Evolutionary conservation across 2,888 invertebrate species (phyloP).

Genomic region (Aporophyla lueneburgensis): DNA sequence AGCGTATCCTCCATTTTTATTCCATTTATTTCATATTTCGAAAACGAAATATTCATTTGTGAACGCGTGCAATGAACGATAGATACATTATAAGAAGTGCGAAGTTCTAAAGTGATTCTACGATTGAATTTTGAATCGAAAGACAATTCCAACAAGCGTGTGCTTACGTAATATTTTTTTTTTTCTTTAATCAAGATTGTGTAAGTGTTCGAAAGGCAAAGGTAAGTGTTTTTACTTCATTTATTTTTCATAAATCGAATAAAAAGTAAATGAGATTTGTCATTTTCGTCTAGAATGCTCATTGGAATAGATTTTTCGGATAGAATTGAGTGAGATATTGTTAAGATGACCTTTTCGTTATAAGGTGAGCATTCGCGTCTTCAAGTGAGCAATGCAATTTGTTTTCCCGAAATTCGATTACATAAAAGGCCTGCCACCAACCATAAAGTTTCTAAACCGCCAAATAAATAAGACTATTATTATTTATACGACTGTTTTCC

Average conservation of each 20-base stretch:
- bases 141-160: conserved; percentile 58
- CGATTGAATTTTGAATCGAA: conserved; percentile 52
- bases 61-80: conserved; percentile 51
- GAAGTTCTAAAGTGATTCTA: conserved; percentile 66
- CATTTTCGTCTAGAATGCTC: not conserved
- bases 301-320: conserved; percentile 8
- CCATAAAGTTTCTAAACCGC: not conserved
- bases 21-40: conserved; percentile 78
- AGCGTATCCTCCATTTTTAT: conserved; percentile 85
- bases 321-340: conserved; percentile 20
- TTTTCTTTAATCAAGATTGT: conserved; percentile 71
- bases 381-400: conserved; percentile 50
- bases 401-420: conserved; percentile 53
- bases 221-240: conserved; percentile 63
- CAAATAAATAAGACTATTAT: conserved; percentile 7
- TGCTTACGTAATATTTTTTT: conserved; percentile 77
- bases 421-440: conserved; percentile 27
- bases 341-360: conserved; percentile 62
- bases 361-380: conserved; percentile 52
- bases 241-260: conserved; percentile 49
- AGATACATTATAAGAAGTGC: conserved; percentile 47
- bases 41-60: conserved; percentile 65
- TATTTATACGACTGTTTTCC: conserved; percentile 29
- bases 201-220: conserved; percentile 65
- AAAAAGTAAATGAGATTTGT: conserved; percentile 6